phyloP scores from a whole-genome alignment of 2,113 vertebrate genomes.

The Catharus fuscescens region DNA sequence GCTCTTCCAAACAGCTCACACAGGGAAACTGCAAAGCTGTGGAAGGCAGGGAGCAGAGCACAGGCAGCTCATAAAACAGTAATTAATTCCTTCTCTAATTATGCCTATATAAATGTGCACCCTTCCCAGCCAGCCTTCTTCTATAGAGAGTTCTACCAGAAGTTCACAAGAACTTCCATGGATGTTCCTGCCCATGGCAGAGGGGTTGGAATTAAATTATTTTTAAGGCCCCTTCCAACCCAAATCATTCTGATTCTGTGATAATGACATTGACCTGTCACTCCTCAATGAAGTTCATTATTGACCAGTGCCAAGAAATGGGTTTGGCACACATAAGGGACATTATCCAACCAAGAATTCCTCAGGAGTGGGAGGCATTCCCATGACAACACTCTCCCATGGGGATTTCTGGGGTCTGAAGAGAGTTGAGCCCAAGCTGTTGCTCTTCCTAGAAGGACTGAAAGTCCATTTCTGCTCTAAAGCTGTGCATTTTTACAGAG shows the following conservation, averaged over 20 bases:
- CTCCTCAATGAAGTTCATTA: neutral
- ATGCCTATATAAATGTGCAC: neutral
- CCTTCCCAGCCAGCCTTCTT: neutral
- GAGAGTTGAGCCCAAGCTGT: neutral
- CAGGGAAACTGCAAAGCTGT: neutral
- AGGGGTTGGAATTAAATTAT: neutral
- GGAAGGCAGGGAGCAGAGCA: neutral
- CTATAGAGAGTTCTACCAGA: neutral
- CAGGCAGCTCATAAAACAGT: neutral
- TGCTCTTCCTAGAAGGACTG: accelerated
- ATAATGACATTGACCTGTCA: too few species aligned
- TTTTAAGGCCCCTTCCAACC: neutral
- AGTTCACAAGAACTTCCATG: neutral
- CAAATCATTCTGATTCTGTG: neutral
- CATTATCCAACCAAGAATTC: neutral
- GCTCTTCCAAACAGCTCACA: neutral
- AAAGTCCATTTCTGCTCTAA: neutral
- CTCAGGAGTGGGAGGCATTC: neutral
- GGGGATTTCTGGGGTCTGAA: neutral
- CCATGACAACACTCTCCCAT: neutral
- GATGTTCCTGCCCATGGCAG: neutral
- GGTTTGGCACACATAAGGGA: accelerated
- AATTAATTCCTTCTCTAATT: neutral
- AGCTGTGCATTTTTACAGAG: neutral
- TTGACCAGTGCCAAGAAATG: neutral